Base-by-base conservation (phyloP, 2,113 vertebrate genomes). In the Mesocricetus auratus region DNA sequence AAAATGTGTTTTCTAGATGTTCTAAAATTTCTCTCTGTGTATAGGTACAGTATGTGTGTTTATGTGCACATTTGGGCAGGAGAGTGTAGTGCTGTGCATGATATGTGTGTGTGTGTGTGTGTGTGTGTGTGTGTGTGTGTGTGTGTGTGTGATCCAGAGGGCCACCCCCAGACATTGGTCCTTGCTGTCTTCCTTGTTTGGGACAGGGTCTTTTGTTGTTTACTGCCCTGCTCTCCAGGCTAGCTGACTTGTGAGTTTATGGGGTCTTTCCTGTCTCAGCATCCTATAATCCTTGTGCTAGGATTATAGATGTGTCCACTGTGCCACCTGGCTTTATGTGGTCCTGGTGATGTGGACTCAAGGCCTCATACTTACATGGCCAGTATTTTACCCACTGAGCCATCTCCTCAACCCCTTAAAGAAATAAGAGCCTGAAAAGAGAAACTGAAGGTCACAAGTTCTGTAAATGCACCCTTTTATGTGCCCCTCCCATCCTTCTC, bases 381-480 rank as follows among this genome's bases (percentile, higher is more conserved):
- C 31, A 50, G 19, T 86, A 16, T 47, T 50, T 69, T 69, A 50
- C 45, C 53, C 78, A n/a, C 10, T 58, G 21, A 56, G 31, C 64
- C 19, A 45, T 33, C 19, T 68, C 62, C 29, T 42, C 29, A 66
- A 47, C 31, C 16, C 29, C 17, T 66, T 45, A 42, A 82, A 26
- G 45, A 29, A 60, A 26, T 71, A 33, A 12, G n/a, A 39, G 5
- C 19, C 93, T 86, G 15, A 36, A 7, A 8, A 81, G 26, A 82
- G 21, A 47, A 6, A 15, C 21, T 56, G 13, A 87, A 88, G 64
- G 33, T 56, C 89, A 50, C 50, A 4, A 69, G 11, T 62, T 77
- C 64, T 95, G 94, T 73, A 89, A 89, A 82, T 66, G 26, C 19
- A 21, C 31, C 68, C 56, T 12, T 50, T 88, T 82, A 60, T 92